Evolutionary conservation across 2,888 invertebrate genomes (phyloP).

Genomic region (Cheilosia urbana): DNA sequence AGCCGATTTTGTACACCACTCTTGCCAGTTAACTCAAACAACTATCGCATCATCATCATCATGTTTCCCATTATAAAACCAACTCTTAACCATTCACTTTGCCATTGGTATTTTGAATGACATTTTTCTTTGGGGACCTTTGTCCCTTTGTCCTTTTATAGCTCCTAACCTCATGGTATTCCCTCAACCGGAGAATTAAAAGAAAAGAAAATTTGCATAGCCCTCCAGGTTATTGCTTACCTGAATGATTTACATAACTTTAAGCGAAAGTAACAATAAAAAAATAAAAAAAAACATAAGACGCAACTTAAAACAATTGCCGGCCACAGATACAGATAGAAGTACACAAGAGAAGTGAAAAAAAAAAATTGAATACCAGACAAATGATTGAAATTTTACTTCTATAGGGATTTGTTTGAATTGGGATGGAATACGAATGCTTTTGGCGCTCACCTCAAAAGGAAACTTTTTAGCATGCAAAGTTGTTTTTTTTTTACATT

Average conservation of each 20-base stretch:
- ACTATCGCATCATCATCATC: slow-evolving; percentile 56
- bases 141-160: slow-evolving; percentile 16
- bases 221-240: slow-evolving; percentile 51
- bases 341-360: slow-evolving; percentile 18
- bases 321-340: background rate
- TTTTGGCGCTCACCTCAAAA: background rate
- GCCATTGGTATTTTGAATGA: background rate
- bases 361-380: background rate
- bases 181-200: slow-evolving; percentile 52
- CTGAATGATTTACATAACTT: slow-evolving; percentile 61
- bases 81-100: slow-evolving; percentile 31
- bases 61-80: slow-evolving; percentile 44
- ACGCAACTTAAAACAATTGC: slow-evolving; percentile 50
- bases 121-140: slow-evolving; percentile 20
- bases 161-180: slow-evolving; percentile 25
- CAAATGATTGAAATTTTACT: slow-evolving; percentile 1
- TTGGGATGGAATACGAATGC: slow-evolving; percentile 2
- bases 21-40: slow-evolving; percentile 37
- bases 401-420: background rate
- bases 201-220: slow-evolving; percentile 58
- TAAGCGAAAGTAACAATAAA: slow-evolving; percentile 42
- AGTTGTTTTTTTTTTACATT: background rate
- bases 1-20: slow-evolving; percentile 28
- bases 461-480: background rate
- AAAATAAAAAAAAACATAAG: background rate